Evolutionary conservation across 2,888 invertebrate genomes (phyloP).

Genomic region (Clistopyga incitator): DNA sequence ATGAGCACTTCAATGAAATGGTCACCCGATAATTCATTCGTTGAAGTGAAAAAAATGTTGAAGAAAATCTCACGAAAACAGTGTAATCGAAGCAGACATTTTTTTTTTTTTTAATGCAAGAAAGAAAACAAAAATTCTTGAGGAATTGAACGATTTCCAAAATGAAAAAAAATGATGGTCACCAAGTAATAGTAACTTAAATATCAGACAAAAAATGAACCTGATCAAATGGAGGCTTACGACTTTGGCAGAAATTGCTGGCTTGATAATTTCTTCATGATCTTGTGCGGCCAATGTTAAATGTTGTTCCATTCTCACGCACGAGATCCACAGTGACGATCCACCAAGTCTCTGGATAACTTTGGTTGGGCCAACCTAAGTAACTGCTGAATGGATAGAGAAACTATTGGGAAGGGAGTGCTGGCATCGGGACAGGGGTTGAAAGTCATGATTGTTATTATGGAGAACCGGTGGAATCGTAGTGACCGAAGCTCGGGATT

Average conservation of each 20-base stretch:
- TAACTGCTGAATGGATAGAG: slow-evolving; percentile 6
- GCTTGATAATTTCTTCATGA: slow-evolving; percentile 20
- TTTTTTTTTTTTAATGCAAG: no score
- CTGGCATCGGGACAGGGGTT: slow-evolving; percentile 58
- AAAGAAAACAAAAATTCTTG: no score
- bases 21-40: background rate
- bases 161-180: no score
- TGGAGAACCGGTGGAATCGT: slow-evolving; percentile 32
- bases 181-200: no score
- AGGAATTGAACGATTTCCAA: no score
- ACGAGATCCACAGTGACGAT: slow-evolving; percentile 37
- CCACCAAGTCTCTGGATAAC: slow-evolving; percentile 37
- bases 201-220: no score
- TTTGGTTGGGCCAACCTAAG: slow-evolving; percentile 17
- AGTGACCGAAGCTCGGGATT: slow-evolving; percentile 67
- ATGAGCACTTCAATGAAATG: no score
- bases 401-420: slow-evolving; percentile 38
- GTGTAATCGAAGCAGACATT: background rate
- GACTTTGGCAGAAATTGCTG: background rate
- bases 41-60: background rate
- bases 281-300: slow-evolving; percentile 16
- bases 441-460: slow-evolving; percentile 63
- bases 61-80: background rate
- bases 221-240: no score
- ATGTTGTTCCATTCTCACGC: slow-evolving; percentile 50